phyloP scores from a whole-genome alignment of 2,797 vertebrate genomes.

The Manis crassicaudata region DNA sequence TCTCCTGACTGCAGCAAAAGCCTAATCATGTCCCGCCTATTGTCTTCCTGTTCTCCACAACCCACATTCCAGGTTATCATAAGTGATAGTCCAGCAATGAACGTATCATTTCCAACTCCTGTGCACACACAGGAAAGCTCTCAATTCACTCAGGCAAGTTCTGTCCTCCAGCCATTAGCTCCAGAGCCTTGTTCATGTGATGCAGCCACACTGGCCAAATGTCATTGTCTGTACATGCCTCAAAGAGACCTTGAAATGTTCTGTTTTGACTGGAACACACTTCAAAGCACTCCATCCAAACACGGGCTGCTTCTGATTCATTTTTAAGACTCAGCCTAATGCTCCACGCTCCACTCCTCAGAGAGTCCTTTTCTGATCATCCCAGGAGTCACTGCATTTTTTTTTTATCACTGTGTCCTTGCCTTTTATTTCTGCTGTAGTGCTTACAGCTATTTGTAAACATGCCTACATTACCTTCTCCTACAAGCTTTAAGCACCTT shows the following conservation, averaged over 20 bases:
- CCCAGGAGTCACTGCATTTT: rapidly evolving
- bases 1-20: neutral
- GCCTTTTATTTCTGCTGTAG: neutral
- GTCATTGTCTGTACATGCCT: neutral
- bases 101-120: neutral
- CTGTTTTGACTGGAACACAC: neutral
- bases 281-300: neutral
- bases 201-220: rapidly evolving
- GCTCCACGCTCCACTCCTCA: neutral
- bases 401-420: neutral
- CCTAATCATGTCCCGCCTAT: neutral
- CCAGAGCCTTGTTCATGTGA: neutral
- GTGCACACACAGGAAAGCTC: neutral
- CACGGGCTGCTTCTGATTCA: neutral
- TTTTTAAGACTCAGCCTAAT: neutral
- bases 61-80: neutral
- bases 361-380: neutral
- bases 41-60: neutral
- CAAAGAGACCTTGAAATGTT: neutral
- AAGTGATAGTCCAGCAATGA: neutral
- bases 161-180: neutral
- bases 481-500: neutral
- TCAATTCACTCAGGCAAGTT: neutral
- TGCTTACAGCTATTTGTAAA: neutral
- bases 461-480: neutral